Conservation (phyloP, 2,113 vertebrate genomes). For the Corapipo altera region DNA sequence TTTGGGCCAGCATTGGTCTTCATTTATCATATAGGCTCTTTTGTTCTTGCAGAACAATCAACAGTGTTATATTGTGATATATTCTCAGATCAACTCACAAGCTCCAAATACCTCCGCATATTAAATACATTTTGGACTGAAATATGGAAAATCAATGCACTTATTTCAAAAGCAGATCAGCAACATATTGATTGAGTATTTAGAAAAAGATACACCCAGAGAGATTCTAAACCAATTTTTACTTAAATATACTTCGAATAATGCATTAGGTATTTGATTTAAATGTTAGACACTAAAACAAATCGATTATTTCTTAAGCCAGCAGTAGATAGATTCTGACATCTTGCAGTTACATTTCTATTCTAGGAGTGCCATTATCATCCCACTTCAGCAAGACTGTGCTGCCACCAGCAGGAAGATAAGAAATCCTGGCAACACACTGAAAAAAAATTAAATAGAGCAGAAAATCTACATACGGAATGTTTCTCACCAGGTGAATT, state of each 20-base stretch:
- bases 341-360: not conserved
- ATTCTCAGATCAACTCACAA: not conserved
- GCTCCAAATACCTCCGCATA: not conserved
- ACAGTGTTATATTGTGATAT: not conserved
- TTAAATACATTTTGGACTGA: not conserved
- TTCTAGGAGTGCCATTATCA: not conserved
- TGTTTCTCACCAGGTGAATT: not conserved
- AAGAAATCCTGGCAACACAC: not conserved
- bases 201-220: not conserved
- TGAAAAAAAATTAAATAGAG: not conserved
- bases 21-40: not conserved
- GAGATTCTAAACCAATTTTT: not conserved
- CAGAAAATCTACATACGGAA: not conserved
- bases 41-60: not conserved
- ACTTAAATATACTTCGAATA: not conserved
- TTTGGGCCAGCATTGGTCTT: not conserved
- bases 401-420: constrained; percentile 68
- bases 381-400: constrained; percentile 21
- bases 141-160: not conserved
- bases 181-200: not conserved
- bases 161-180: not conserved
- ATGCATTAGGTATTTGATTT: not conserved
- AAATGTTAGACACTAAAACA: not conserved
- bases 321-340: not conserved
- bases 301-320: not conserved